Evolutionary conservation across 1,140 invertebrate genomes (phyloP).

Genomic region (Heterodera schachtii): DNA sequence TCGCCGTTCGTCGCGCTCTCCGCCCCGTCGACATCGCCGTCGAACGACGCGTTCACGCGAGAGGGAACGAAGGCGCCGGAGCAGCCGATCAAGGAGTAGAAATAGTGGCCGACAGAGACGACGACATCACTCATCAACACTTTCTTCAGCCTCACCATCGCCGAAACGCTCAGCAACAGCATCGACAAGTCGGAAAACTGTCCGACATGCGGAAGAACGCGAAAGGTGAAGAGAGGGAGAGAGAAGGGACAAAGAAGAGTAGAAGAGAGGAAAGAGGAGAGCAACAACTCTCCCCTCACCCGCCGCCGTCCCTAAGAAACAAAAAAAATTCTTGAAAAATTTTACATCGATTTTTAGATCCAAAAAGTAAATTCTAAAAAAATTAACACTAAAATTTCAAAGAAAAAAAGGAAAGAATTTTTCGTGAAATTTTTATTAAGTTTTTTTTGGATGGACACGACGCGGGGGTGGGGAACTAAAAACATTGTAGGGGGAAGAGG

Average conservation of each 20-base stretch:
- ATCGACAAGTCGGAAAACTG: not conserved
- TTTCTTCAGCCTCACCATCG: not conserved
- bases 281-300: too few species aligned
- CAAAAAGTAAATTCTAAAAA: not conserved
- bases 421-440: too few species aligned
- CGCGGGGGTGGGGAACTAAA: too few species aligned
- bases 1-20: constrained; percentile 16
- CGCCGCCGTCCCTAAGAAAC: too few species aligned
- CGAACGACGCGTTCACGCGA: constrained; percentile 8
- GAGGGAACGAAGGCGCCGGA: not conserved
- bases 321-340: not conserved
- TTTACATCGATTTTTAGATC: too few species aligned
- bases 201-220: not conserved
- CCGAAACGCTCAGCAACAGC: not conserved
- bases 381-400: not conserved
- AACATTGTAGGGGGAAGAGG: too few species aligned
- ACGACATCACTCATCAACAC: not conserved
- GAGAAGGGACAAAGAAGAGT: not conserved
- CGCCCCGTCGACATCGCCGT: not conserved
- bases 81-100: not conserved
- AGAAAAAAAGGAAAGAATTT: too few species aligned
- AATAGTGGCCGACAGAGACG: not conserved
- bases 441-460: too few species aligned
- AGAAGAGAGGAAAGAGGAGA: too few species aligned
- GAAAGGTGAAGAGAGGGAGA: not conserved